phyloP scores from a whole-genome alignment of 2,113 vertebrate genomes.

The Sturnus vulgaris region DNA sequence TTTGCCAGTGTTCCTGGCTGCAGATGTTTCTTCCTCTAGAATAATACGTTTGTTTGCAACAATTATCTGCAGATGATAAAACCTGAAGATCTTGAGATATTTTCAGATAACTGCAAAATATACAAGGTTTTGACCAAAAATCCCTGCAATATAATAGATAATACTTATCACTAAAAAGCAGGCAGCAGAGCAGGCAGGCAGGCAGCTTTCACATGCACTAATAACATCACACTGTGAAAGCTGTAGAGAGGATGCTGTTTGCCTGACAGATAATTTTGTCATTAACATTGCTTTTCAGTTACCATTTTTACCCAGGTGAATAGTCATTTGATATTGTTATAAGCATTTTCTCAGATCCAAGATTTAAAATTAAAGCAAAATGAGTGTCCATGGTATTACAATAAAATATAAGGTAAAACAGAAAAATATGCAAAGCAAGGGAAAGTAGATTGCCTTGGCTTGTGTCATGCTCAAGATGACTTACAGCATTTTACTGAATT shows the following conservation, averaged over 20 bases:
- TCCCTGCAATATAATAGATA: slow-evolving; percentile 27
- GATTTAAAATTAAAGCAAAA: slow-evolving; percentile 35
- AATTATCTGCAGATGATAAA: slow-evolving; percentile 33
- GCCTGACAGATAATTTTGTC: neutral
- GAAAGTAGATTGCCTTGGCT: neutral
- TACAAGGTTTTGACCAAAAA: neutral
- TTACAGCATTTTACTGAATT: neutral
- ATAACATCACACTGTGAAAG: neutral
- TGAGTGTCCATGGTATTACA: neutral
- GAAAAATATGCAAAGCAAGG: neutral
- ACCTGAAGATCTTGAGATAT: slow-evolving; percentile 8
- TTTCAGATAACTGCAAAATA: neutral
- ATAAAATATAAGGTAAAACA: neutral
- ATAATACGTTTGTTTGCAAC: slow-evolving; percentile 16
- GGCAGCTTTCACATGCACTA: neutral
- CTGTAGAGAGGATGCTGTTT: neutral
- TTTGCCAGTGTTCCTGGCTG: neutral
- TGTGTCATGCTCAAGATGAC: neutral
- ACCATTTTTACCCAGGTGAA: neutral
- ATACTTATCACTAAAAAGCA: slow-evolving; percentile 52
- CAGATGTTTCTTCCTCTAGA: neutral
- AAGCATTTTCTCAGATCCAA: neutral
- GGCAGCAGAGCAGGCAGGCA: slow-evolving; percentile 17
- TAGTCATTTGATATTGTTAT: neutral
- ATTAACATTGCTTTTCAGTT: slow-evolving; percentile 2